phyloP scores from a whole-genome alignment of 2,113 vertebrate genomes.

The Silurus glanis region DNA sequence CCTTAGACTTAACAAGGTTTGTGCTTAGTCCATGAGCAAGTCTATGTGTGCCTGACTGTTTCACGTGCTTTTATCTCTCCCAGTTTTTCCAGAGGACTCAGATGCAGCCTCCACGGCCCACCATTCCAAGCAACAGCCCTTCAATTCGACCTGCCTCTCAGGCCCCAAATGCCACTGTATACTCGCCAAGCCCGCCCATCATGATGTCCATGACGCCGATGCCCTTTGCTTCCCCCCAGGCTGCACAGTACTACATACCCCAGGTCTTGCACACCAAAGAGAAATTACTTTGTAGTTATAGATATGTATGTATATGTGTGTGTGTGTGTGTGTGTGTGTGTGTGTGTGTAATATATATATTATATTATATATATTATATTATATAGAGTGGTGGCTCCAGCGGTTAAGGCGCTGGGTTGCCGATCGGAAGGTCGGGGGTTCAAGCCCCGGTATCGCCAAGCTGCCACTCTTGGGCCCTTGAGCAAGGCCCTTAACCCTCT shows the following conservation, averaged over 20 bases:
- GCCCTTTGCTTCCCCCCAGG: constrained; percentile 91
- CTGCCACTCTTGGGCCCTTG: no score
- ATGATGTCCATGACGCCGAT: constrained; percentile 96
- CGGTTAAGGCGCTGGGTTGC: no score
- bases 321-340: no score
- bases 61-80: constrained; percentile 12
- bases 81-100: constrained; percentile 98
- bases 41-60: neutral
- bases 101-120: constrained; percentile 88
- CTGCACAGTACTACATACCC: constrained; percentile 94
- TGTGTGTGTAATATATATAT: no score
- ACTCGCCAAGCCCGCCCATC: constrained; percentile 91
- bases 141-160: constrained; percentile 90
- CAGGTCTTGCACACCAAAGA: constrained; percentile 69
- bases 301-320: no score
- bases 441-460: no score
- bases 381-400: no score
- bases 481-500: no score
- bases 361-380: no score
- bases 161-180: constrained; percentile 84
- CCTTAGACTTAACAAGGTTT: neutral
- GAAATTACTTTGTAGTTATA: neutral
- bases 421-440: no score
- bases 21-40: neutral
- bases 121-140: constrained; percentile 89